Conservation (phyloP, 2,888 invertebrate species). For the Apomyelois bistriatella region DNA sequence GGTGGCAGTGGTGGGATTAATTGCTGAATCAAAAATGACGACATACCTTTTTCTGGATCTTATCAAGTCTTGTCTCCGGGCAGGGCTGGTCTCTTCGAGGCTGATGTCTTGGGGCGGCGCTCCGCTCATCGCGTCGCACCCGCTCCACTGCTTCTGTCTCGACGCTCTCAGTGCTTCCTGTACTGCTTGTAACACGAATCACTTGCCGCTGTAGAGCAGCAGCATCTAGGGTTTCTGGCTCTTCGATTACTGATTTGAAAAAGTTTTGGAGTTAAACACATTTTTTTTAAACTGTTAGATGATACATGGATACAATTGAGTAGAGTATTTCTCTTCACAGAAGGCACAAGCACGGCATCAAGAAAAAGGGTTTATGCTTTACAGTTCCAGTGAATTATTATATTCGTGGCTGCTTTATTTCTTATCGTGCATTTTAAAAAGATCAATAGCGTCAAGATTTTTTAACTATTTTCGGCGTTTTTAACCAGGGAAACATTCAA, state of each 20-base stretch:
- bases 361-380: too few relatives aligned
- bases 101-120: slow-evolving; percentile 45
- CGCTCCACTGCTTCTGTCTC: slow-evolving; percentile 38
- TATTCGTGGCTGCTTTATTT: too few relatives aligned
- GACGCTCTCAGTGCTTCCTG: slow-evolving; percentile 32
- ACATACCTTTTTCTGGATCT: slow-evolving; percentile 75
- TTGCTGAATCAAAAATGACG: background rate
- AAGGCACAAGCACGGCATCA: too few relatives aligned
- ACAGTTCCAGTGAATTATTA: too few relatives aligned
- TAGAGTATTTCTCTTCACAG: too few relatives aligned
- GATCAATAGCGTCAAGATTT: too few relatives aligned
- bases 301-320: too few relatives aligned
- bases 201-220: slow-evolving; percentile 42
- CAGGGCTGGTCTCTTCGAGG: slow-evolving; percentile 53
- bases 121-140: slow-evolving; percentile 58
- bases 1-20: too few relatives aligned
- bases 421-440: too few relatives aligned
- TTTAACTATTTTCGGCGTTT: too few relatives aligned
- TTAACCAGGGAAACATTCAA: too few relatives aligned
- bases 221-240: slow-evolving; percentile 55
- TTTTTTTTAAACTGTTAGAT: too few relatives aligned
- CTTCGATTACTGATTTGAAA: slow-evolving; percentile 49
- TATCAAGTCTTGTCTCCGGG: slow-evolving; percentile 63
- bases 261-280: background rate
- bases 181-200: slow-evolving; percentile 28